A percentile compares a stretch with the other conserved stretches of the same genome.
Conservation (phyloP, 2,113 vertebrate genomes). For the Oenanthe oenanthe region DNA sequence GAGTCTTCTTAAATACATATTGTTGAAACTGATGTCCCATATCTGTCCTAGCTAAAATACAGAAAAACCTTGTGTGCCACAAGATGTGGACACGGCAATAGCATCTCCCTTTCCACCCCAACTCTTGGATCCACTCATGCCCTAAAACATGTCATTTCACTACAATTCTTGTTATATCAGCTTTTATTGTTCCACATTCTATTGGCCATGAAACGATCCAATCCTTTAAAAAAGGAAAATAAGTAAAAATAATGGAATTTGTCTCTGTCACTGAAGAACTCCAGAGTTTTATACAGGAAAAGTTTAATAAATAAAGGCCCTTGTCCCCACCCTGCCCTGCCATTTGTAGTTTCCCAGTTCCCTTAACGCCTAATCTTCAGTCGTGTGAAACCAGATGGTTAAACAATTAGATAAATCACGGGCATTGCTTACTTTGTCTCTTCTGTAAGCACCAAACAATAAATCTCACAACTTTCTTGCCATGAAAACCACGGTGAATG, state of each 20-base stretch:
- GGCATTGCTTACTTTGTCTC: slow-evolving; percentile 55
- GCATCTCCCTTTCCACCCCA: neutral
- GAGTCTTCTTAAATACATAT: neutral
- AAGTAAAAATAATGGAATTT: neutral
- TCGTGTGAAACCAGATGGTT: slow-evolving; percentile 77
- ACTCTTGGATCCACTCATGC: neutral
- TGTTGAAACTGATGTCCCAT: neutral
- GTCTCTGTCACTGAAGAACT: neutral
- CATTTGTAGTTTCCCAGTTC: neutral
- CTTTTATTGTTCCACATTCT: neutral
- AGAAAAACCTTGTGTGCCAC: neutral
- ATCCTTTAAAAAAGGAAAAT: neutral
- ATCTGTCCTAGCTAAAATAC: neutral
- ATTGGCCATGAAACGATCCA: neutral
- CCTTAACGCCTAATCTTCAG: slow-evolving; percentile 66
- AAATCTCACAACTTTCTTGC: slow-evolving; percentile 42
- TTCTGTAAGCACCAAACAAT: slow-evolving; percentile 56
- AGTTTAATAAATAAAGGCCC: neutral
- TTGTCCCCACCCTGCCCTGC: neutral
- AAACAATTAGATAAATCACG: slow-evolving; percentile 76
- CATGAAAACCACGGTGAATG: neutral
- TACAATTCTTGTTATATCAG: neutral
- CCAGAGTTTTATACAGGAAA: neutral
- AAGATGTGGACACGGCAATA: neutral
- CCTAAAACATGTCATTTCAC: neutral